Evolutionary conservation across 2,797 vertebrate genomes (phyloP).

Genomic region (Todus mexicanus): DNA sequence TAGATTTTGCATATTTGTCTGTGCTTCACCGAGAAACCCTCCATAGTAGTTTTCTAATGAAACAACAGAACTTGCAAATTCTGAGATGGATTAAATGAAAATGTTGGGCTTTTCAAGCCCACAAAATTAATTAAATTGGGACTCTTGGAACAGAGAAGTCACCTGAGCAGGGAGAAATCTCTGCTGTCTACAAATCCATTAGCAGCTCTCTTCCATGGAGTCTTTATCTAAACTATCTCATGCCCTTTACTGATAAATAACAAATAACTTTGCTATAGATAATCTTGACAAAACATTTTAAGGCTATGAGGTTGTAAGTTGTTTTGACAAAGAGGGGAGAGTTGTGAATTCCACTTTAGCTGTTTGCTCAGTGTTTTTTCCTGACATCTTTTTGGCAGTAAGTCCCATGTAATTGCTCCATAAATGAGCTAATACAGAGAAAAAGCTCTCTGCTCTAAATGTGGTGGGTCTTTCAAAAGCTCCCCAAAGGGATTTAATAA

Average conservation of each 20-base stretch:
- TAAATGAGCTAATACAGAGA: slow-evolving; percentile 36
- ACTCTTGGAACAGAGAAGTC: not conserved
- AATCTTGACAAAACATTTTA: not conserved
- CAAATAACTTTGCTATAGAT: not conserved
- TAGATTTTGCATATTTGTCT: not conserved
- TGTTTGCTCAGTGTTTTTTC: not conserved
- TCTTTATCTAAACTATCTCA: not conserved
- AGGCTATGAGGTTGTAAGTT: not conserved
- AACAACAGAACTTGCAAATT: not conserved
- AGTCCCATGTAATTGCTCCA: slow-evolving; percentile 5
- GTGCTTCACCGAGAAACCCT: not conserved
- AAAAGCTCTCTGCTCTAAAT: slow-evolving; percentile 5
- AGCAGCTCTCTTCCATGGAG: not conserved
- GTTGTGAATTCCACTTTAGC: not conserved
- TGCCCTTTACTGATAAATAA: not conserved
- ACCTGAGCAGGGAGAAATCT: not conserved
- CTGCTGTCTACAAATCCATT: not conserved
- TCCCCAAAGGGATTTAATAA: slow-evolving; percentile 39
- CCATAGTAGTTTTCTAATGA: not conserved
- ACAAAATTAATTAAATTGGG: not conserved
- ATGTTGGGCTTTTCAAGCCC: not conserved
- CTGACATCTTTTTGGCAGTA: not conserved
- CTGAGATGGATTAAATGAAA: not conserved
- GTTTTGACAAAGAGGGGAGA: not conserved
- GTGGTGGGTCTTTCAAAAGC: slow-evolving; percentile 14